phyloP scores from a whole-genome alignment of 2,888 invertebrate genomes.

The Leptodirus hochenwartii region DNA sequence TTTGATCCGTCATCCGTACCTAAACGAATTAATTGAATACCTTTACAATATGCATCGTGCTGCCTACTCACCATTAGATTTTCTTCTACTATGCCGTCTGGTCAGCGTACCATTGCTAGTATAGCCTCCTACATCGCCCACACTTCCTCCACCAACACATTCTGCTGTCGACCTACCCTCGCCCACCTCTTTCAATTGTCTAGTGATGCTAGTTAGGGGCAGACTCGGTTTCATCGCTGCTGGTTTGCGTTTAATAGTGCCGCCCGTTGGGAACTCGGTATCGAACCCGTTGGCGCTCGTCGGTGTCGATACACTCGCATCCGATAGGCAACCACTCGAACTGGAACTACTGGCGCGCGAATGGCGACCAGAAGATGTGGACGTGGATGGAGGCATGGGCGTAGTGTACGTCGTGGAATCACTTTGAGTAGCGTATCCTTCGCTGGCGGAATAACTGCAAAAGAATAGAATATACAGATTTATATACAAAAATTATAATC shows the following conservation, averaged over 20 bases:
- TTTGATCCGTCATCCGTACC: constrained; percentile 25
- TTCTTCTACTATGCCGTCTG: constrained; percentile 33
- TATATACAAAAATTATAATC: neutral
- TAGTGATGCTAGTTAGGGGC: constrained; percentile 76
- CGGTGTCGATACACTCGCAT: constrained; percentile 44
- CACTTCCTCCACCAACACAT: too few species aligned
- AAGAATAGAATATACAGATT: constrained; percentile 6
- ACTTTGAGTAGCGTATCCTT: constrained; percentile 26
- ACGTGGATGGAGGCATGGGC: constrained; percentile 21
- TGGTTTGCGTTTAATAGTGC: constrained; percentile 83
- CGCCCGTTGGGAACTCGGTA: constrained; percentile 61
- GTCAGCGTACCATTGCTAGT: constrained; percentile 25
- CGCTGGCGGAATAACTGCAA: constrained; percentile 17
- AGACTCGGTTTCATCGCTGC: constrained; percentile 85
- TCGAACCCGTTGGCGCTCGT: constrained; percentile 55
- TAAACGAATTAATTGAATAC: too few species aligned
- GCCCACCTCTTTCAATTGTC: constrained; percentile 76
- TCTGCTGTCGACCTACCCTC: too few species aligned
- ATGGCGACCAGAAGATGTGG: constrained; percentile 30
- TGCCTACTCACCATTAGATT: constrained; percentile 25
- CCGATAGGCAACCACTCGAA: constrained; percentile 71
- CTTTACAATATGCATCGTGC: too few species aligned
- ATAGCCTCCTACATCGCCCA: neutral
- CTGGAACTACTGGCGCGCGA: constrained; percentile 71
- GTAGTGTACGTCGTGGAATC: constrained; percentile 27